phyloP scores from a whole-genome alignment of 2,797 vertebrate genomes.

The Acrocephalus scirpaceus region DNA sequence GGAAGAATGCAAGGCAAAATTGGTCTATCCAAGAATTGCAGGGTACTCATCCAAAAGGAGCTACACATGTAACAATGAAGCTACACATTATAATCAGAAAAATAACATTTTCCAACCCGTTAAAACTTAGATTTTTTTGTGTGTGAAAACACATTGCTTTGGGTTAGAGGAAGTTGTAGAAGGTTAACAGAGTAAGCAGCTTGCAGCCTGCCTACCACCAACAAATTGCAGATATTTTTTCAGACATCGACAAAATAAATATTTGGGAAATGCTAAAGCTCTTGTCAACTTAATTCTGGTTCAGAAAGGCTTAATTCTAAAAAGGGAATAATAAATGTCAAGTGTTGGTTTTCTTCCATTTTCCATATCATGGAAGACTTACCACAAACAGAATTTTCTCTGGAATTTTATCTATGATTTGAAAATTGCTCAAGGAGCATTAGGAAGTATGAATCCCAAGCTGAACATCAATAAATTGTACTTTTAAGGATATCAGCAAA shows the following conservation, averaged over 20 bases:
- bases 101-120: background rate
- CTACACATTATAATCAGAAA: background rate
- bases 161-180: background rate
- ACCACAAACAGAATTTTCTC: background rate
- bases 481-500: background rate
- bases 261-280: background rate
- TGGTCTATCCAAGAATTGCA: background rate
- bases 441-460: background rate
- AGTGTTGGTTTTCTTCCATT: background rate
- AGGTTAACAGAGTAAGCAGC: background rate
- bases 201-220: background rate
- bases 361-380: background rate
- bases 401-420: background rate
- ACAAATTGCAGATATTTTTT: background rate
- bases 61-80: background rate
- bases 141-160: background rate
- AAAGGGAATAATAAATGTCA: background rate
- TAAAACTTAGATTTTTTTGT: background rate
- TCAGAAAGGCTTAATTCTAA: background rate
- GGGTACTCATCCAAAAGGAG: background rate
- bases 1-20: background rate
- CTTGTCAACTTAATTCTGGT: background rate
- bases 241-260: background rate
- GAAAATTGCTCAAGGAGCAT: background rate
- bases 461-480: background rate